Percentiles rank a stretch among this genome's conserved stretches.
These are phyloP conservation scores for Monochamus alternatus DNA, from an alignment of 2,888 invertebrate genomes.

Conservation along the genomic window DNA sequence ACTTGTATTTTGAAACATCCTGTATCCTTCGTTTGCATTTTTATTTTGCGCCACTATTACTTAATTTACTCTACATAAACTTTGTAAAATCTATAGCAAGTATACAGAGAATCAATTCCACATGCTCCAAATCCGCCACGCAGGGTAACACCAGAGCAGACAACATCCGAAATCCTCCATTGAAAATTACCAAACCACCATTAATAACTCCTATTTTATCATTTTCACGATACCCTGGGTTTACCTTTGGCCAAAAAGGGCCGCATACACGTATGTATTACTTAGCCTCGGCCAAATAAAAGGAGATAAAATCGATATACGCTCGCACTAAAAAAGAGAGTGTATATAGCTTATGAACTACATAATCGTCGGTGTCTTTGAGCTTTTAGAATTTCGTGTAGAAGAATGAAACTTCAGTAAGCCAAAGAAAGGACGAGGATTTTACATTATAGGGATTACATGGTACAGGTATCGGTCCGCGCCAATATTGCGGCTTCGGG, in stretches of 20 bases:
- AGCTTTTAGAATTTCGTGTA: constrained; percentile 65
- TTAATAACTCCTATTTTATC: constrained; percentile 47
- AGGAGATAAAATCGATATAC: constrained; percentile 40
- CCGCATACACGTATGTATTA: constrained; percentile 16
- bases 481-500: constrained; percentile 66
- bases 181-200: constrained; percentile 47
- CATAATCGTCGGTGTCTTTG: constrained; percentile 68
- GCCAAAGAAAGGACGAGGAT: constrained; percentile 68
- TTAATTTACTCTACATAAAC: not conserved
- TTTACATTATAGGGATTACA: constrained; percentile 71
- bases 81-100: too few relatives aligned
- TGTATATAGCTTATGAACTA: constrained; percentile 63
- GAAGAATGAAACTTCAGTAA: constrained; percentile 68
- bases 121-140: constrained; percentile 11
- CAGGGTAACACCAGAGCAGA: constrained; percentile 29
- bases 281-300: constrained; percentile 37
- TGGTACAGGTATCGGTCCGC: constrained; percentile 65
- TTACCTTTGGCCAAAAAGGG: constrained; percentile 41
- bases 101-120: not conserved
- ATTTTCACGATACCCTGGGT: constrained; percentile 36
- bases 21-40: too few relatives aligned
- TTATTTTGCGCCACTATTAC: too few relatives aligned
- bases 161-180: constrained; percentile 29
- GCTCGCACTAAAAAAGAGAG: constrained; percentile 47
- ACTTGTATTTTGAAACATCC: too few relatives aligned